Evolutionary conservation across 1,140 invertebrate species (phyloP).

Genomic region (Tetramorium simillimum): DNA sequence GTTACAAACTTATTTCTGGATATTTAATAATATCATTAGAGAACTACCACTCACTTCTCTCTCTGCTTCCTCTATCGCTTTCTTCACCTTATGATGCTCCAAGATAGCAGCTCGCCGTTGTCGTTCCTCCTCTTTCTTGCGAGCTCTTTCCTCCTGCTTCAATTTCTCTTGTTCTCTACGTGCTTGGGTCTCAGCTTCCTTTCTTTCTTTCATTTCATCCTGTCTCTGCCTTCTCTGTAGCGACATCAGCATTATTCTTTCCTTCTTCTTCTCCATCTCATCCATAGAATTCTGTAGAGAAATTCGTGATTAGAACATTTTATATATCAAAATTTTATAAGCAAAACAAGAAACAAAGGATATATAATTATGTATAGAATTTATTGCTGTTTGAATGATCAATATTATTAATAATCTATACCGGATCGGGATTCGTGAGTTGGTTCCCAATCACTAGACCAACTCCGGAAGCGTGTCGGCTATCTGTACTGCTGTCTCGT

Average conservation of each 20-base stretch:
- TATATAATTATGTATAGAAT: conserved; percentile 53
- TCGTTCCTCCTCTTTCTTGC: conserved; percentile 96
- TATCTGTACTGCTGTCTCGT: conserved; percentile 69
- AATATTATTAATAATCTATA: conserved; percentile 77
- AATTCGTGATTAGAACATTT: not conserved
- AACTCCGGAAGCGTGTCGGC: conserved; percentile 81
- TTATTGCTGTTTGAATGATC: conserved; percentile 73
- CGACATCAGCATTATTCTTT: conserved; percentile 94
- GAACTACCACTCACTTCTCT: conserved; percentile 88
- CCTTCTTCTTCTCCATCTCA: conserved; percentile 96
- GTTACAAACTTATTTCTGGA: conserved; percentile 5
- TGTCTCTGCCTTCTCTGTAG: conserved; percentile 94
- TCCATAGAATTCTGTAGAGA: conserved; percentile 90
- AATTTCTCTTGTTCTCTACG: conserved; percentile 91
- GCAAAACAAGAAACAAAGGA: not conserved
- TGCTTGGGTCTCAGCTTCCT: conserved; percentile 94
- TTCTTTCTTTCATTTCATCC: conserved; percentile 93
- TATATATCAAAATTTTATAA: not conserved
- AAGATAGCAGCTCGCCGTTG: conserved; percentile 94
- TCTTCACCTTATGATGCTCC: conserved; percentile 97
- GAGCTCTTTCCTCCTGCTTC: conserved; percentile 93
- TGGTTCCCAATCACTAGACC: conserved; percentile 91
- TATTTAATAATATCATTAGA: conserved; percentile 5
- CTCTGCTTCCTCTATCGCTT: conserved; percentile 96
- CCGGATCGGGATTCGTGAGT: conserved; percentile 89